Evolutionary conservation across 2,797 vertebrate genomes (phyloP).

Genomic region (Pipistrellus nathusii): DNA sequence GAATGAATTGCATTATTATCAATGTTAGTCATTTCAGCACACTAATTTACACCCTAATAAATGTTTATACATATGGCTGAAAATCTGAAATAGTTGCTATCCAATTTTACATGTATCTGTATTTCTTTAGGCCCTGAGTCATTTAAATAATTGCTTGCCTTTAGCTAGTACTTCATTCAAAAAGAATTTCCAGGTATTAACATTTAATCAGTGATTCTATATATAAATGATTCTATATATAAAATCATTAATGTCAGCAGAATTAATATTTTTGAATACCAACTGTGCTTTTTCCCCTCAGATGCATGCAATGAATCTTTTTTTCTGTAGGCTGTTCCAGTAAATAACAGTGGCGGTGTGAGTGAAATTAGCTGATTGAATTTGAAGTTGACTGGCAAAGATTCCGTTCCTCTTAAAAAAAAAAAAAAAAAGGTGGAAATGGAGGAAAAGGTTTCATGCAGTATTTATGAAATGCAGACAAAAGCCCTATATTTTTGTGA

Average conservation of each 20-base stretch:
- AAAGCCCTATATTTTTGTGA: background rate
- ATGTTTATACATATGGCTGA: background rate
- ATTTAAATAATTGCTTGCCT: background rate
- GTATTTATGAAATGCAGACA: slow-evolving; percentile 25
- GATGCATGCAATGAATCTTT: background rate
- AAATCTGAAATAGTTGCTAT: background rate
- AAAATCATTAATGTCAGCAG: background rate
- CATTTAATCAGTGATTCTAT: slow-evolving; percentile 6
- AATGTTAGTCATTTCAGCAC: background rate
- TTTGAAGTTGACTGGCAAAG: background rate
- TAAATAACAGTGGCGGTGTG: background rate
- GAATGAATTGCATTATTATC: background rate
- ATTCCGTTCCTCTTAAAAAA: background rate
- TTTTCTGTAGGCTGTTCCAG: background rate
- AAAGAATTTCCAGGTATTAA: background rate
- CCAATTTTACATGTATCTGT: background rate
- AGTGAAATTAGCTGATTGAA: background rate
- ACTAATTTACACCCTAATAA: background rate
- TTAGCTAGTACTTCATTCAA: background rate
- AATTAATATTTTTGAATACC: background rate
- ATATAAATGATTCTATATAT: background rate
- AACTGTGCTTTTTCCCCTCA: background rate
- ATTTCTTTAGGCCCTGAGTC: background rate
- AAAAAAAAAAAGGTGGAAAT: background rate
- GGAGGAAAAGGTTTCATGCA: background rate